Conservation (phyloP, 2,113 vertebrate genomes). For the Paratilapia polleni region DNA sequence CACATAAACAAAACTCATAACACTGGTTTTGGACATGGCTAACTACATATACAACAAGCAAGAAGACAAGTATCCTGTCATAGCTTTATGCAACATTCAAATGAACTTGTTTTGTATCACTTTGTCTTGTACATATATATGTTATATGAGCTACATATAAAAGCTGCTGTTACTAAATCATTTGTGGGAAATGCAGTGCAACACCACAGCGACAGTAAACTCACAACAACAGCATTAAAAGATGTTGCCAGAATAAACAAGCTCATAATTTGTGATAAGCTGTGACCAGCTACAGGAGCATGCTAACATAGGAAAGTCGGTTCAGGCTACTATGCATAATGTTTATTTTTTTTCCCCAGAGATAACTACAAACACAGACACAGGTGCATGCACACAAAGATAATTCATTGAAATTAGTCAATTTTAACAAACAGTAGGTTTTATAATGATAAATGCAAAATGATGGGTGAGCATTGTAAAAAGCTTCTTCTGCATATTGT, state of each 20-base stretch:
- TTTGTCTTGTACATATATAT: not conserved
- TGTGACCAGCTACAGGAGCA: slow-evolving; percentile 4
- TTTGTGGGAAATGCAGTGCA: not conserved
- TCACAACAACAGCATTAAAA: slow-evolving; percentile 10
- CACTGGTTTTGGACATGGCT: no score
- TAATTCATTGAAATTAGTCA: slow-evolving; percentile 14
- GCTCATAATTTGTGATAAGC: slow-evolving; percentile 21
- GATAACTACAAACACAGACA: not conserved
- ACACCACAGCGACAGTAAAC: not conserved
- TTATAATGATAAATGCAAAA: slow-evolving; percentile 14
- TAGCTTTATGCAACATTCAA: not conserved
- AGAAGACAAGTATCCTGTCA: not conserved
- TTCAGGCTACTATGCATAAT: not conserved
- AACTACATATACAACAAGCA: no score
- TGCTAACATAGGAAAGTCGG: not conserved
- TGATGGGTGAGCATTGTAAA: slow-evolving; percentile 40
- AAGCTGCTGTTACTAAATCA: not conserved
- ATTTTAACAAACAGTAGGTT: slow-evolving; percentile 13
- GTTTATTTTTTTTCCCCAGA: not conserved
- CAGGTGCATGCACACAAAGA: not conserved
- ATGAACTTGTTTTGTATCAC: not conserved
- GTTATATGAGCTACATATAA: not conserved
- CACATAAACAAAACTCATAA: not conserved
- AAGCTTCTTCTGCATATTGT: slow-evolving; percentile 16
- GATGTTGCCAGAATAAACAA: slow-evolving; percentile 21